Conservation (phyloP, 2,113 vertebrate species). For the Synodontis membranacea region DNA sequence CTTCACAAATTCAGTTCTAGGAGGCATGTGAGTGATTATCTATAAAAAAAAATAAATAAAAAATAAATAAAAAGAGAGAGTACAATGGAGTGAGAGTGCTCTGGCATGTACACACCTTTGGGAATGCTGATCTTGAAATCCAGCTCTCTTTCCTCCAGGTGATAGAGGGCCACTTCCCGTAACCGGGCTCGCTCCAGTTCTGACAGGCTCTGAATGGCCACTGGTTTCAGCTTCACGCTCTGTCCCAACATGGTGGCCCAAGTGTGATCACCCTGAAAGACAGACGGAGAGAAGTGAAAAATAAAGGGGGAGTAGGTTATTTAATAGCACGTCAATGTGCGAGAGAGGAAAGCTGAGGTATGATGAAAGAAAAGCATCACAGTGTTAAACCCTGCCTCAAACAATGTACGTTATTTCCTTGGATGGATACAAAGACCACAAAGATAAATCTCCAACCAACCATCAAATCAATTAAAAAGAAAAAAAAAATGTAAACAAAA, state of each 20-base stretch:
- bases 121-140: slow-evolving; percentile 76
- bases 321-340: neutral
- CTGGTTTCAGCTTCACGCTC: slow-evolving; percentile 71
- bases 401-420: neutral
- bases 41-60: neutral
- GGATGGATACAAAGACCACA: neutral
- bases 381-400: neutral
- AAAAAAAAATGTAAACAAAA: neutral
- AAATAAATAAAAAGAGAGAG: no score
- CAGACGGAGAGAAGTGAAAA: neutral
- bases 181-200: slow-evolving; percentile 77
- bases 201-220: slow-evolving; percentile 76
- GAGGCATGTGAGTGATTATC: neutral
- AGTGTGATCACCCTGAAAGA: slow-evolving; percentile 68
- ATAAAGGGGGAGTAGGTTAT: neutral
- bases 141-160: slow-evolving; percentile 72
- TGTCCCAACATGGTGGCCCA: slow-evolving; percentile 79
- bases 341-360: neutral
- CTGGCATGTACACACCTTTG: slow-evolving; percentile 61
- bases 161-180: slow-evolving; percentile 75
- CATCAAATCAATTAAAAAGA: slow-evolving; percentile 9
- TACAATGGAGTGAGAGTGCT: neutral
- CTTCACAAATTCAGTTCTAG: neutral
- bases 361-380: neutral
- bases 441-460: slow-evolving; percentile 17